Base-by-base conservation (phyloP, 2,797 vertebrate genomes). In the Sarcophilus harrisii region DNA sequence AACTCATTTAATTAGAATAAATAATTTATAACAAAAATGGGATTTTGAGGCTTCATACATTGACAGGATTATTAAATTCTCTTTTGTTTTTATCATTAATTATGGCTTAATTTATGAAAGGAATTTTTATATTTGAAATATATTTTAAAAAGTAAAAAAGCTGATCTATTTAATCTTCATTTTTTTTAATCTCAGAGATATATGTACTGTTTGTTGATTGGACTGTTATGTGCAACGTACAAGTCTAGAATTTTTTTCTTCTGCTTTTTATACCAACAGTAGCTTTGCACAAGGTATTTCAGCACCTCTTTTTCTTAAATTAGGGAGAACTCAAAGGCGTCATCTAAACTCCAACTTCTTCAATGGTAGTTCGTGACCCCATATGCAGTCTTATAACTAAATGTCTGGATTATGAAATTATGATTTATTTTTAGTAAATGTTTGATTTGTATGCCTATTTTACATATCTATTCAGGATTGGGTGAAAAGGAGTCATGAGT, bases 1-100 rank as follows among this genome's bases (percentile, higher is more conserved):
- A 92, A 3, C 73, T 92, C 13, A 93, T n/a, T 90, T 92, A 95
- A 59, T 95, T 52, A 38, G 91, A 90, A 27, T 24, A 96, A 96
- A 62, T 92, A 94, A 60, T 81, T 1, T 90, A 58, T 57, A 94
- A 28, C 66, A 93, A 95, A 91, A 91, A 29, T 10, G 81, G 11
- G 13, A 93, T 57, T 91, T 96, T 95, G 14, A 57, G 54, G 89
- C 96, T 27, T 93, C 10, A 38, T 18, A 73, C 4, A 73, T 59
- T 60, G 93, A 59, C 57, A 52, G 66, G 8, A 92, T 32, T 90
- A 91, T 90, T 95, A 93, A 73, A 4, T 49, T 93, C 24, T 66
- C 4, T 24, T 58, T 93, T 95, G 57, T 57, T 92, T 52, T 95
- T 96, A 45, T 87, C 3, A 30, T 81, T 92, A 95, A 54, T 11